Percentiles rank a stretch among this genome's conserved stretches.
Conservation (phyloP, 2,113 vertebrate species). For the Neofelis nebulosa region DNA sequence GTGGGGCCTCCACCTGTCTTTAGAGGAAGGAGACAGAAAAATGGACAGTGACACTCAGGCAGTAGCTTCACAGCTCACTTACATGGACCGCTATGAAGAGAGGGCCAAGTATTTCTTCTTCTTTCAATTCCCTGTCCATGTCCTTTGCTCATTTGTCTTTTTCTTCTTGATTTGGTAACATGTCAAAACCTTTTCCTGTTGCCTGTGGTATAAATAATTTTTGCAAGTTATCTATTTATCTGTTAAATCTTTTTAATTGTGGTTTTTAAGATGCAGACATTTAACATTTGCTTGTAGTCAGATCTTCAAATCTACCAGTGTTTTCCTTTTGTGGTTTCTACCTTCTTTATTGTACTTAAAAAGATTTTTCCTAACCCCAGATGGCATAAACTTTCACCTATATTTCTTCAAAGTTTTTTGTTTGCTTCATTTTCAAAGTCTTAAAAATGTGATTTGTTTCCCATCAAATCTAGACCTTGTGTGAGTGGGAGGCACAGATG, state of each 20-base stretch:
- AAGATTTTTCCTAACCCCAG: background rate
- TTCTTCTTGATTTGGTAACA: background rate
- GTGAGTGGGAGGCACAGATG: background rate
- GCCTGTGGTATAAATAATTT: background rate
- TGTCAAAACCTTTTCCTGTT: background rate
- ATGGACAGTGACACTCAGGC: background rate
- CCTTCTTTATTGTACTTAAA: background rate
- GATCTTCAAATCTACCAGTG: conserved; percentile 37
- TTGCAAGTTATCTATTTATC: conserved; percentile 17
- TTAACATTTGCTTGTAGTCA: conserved; percentile 51
- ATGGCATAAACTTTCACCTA: background rate
- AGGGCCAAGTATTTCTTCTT: background rate
- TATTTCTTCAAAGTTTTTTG: background rate
- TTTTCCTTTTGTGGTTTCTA: conserved; percentile 61
- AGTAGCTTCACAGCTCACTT: background rate
- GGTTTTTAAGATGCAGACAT: conserved; percentile 38
- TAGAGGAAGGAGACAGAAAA: background rate
- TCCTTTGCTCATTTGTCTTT: background rate
- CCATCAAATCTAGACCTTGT: background rate
- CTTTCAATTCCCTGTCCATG: background rate
- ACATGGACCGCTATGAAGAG: background rate
- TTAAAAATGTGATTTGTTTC: background rate
- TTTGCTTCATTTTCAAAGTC: conserved; percentile 9
- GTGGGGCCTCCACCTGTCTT: background rate
- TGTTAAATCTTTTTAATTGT: conserved; percentile 48